Base-by-base conservation (phyloP, 2,888 invertebrate genomes). In the Abscondita cerata region DNA sequence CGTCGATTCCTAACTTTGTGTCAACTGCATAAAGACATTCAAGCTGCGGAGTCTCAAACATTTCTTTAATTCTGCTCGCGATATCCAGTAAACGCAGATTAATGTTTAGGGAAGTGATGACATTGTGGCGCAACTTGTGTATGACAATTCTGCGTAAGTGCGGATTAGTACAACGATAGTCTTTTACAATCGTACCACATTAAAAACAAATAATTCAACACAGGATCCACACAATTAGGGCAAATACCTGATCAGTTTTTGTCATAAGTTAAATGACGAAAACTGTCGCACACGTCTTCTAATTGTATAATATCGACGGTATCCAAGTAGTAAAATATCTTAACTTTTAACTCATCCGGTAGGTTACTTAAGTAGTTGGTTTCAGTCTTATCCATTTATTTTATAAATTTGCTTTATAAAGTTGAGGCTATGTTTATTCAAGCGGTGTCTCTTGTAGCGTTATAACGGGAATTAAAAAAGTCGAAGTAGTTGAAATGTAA, bases 81-180 rank as follows among this genome's bases (percentile, higher is more conserved):
- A 47, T 8, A n/a, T 56, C 44, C 61, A 56, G 56, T 15, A 56
- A 61, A 12, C 52, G n/a, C 6, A 46, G 51, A 38, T 51, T 61
- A 36, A 61, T 56, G 11, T 61, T 61, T 11, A 61, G 31, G 1
- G 52, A 40, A 6, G 61, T 61, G 19, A 61, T 56, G 11, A 46
- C 8, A 44, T 60, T 50, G 8, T 19, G 16, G 1, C 44, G 16
- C 8, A 44, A 20, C n/a, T 1, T 33, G 25, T 48, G 25, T 15
- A 48, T 13, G 8, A 25, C 1, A 25, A 1, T 13, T n/a, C n/a
- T 48, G 5, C 12, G n/a, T 25, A 48, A 31, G 12, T 13, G 12
- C 1, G 12, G 1, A 3, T 4, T 1, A 31, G 16, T 36, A 13
- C 33, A 36, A 13, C 52, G 34, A 34, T 52, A 36, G 8, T 52